These are phyloP conservation scores for Himalopsyche phryganea DNA, from an alignment of 1,140 invertebrate species.

Conservation along the genomic window DNA sequence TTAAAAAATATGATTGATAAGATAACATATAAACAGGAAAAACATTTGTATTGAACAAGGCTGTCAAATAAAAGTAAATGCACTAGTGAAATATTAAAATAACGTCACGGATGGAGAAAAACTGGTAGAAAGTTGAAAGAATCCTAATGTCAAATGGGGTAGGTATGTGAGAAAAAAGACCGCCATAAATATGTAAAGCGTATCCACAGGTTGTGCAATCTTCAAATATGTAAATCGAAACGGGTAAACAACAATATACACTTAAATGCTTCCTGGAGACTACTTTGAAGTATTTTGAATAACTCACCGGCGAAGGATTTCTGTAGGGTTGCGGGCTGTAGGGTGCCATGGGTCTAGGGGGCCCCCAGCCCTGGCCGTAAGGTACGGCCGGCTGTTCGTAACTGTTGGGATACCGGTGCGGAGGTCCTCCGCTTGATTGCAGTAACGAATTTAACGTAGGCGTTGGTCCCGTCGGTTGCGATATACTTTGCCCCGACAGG, in stretches of 20 bases:
- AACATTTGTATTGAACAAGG: no score
- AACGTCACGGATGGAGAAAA: no score
- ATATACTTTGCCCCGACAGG: conserved; percentile 63
- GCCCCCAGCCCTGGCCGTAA: conserved; percentile 54
- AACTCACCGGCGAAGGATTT: conserved; percentile 48
- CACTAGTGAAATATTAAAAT: no score
- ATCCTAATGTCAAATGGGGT: no score
- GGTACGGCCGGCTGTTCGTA: conserved; percentile 51
- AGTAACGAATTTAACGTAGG: conserved; percentile 87
- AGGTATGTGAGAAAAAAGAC: not conserved
- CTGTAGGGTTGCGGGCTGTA: conserved; percentile 54
- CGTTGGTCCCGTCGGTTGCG: conserved; percentile 80
- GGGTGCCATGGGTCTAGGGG: conserved; percentile 44
- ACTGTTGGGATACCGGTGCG: conserved; percentile 40
- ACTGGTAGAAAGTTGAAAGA: no score
- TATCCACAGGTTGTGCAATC: conserved; percentile 12
- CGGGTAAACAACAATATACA: conserved; percentile 5
- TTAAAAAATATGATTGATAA: no score
- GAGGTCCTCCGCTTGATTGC: conserved; percentile 68
- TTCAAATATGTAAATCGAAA: conserved; percentile 9
- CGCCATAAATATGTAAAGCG: conserved; percentile 5
- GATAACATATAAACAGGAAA: no score
- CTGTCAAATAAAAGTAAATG: no score
- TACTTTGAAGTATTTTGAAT: not conserved
- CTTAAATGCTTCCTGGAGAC: not conserved